These are phyloP conservation scores for Muscicapa comitata DNA, from an alignment of 2,797 vertebrate species.

Conservation along the genomic window DNA sequence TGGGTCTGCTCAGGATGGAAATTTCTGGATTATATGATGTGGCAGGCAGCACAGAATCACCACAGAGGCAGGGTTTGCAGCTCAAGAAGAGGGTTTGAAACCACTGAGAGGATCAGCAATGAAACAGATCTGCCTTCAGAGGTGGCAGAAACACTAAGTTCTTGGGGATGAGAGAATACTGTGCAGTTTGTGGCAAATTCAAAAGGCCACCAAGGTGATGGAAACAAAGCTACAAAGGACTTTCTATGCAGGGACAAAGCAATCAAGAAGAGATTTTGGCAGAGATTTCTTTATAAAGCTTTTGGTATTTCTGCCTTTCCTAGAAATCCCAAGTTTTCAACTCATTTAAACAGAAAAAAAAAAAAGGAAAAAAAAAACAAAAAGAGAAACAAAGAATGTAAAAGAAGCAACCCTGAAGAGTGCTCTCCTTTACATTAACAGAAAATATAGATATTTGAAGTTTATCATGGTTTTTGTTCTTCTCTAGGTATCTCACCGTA, in stretches of 20 bases:
- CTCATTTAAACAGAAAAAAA: neutral
- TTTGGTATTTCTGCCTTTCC: neutral
- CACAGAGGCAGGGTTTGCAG: neutral
- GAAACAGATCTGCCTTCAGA: neutral
- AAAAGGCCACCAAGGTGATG: neutral
- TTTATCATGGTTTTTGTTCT: neutral
- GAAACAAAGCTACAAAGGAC: neutral
- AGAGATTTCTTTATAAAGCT: neutral
- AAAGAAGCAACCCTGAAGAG: accelerated
- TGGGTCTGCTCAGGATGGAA: neutral
- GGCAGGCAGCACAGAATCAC: neutral
- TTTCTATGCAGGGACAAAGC: neutral
- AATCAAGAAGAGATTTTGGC: neutral
- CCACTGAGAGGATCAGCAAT: neutral
- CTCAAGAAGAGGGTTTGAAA: neutral
- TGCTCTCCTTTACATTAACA: neutral
- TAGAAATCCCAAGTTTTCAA: neutral
- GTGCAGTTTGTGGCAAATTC: neutral
- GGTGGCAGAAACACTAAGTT: neutral
- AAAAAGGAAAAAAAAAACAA: too few relatives aligned
- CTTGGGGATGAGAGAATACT: neutral
- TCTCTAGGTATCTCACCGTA: neutral
- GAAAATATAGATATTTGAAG: neutral
- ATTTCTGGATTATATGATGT: neutral
- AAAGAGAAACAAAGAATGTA: accelerated